Evolutionary conservation across 2,797 vertebrate genomes (phyloP).

Genomic region (Pangasius krempfi): DNA sequence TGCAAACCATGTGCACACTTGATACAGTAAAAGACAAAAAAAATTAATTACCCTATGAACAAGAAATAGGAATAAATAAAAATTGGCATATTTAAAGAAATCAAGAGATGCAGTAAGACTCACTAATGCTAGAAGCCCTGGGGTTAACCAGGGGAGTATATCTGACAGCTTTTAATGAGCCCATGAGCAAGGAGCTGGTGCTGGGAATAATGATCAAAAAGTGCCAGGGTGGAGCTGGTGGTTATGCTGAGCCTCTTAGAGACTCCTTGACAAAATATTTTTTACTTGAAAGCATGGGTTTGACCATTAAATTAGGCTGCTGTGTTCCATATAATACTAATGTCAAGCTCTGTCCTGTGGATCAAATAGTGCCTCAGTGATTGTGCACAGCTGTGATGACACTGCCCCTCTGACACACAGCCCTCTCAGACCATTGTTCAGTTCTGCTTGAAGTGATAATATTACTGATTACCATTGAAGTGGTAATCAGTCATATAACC

Average conservation of each 20-base stretch:
- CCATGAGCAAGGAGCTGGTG: neutral
- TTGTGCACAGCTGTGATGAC: constrained; percentile 10
- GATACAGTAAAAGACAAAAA: neutral
- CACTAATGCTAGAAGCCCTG: neutral
- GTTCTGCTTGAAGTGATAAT: constrained; percentile 44
- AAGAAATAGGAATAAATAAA: neutral
- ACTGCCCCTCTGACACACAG: constrained; percentile 5
- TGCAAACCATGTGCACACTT: neutral
- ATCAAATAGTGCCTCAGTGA: constrained; percentile 4
- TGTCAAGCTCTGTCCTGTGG: neutral
- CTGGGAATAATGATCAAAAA: constrained; percentile 6
- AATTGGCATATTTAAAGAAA: neutral
- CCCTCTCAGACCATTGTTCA: constrained; percentile 17
- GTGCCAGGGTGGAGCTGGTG: neutral
- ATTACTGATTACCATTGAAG: constrained; percentile 2
- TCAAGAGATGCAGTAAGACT: neutral
- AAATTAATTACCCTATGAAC: neutral
- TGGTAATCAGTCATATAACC: constrained; percentile 22
- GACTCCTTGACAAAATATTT: neutral
- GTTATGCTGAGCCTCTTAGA: neutral
- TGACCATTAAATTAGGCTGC: neutral
- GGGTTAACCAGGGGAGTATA: neutral
- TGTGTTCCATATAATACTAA: constrained; percentile 14
- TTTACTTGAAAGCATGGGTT: constrained; percentile 9
- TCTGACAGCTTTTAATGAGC: neutral